Percentiles rank a stretch among this genome's conserved stretches.
Conservation (phyloP, 2,797 vertebrate genomes). For the Eidolon dupreanum region DNA sequence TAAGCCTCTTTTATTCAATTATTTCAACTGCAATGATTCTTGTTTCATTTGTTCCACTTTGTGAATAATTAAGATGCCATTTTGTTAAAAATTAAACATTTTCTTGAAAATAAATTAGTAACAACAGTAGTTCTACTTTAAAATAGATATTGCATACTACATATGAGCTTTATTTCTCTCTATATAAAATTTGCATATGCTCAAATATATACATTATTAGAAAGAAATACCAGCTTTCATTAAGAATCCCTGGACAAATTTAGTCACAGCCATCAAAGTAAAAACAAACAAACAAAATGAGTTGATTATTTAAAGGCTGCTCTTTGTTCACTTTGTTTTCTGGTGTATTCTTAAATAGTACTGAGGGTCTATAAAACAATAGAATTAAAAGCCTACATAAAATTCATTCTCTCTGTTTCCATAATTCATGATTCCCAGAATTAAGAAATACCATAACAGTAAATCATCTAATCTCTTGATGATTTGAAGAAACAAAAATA, state of each 20-base stretch:
- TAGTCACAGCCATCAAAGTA: neutral
- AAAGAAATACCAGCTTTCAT: neutral
- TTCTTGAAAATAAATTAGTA: neutral
- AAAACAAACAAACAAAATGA: neutral
- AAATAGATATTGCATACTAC: neutral
- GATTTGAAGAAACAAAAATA: neutral
- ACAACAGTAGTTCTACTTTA: neutral
- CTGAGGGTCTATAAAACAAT: neutral
- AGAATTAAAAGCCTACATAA: neutral
- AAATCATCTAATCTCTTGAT: neutral
- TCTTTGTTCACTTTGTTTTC: neutral
- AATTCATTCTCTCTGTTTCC: neutral
- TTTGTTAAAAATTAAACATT: neutral
- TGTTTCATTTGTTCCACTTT: slow-evolving; percentile 41
- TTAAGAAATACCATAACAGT: neutral
- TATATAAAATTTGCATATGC: neutral
- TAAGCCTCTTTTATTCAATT: neutral
- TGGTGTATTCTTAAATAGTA: neutral
- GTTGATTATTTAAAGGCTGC: neutral
- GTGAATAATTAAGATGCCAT: neutral
- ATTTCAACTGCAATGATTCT: neutral
- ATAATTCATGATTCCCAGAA: neutral
- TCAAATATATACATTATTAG: neutral
- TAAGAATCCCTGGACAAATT: neutral
- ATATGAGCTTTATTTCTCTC: neutral